phyloP scores from a whole-genome alignment of 2,113 vertebrate genomes.

The Pao palembangensis region DNA sequence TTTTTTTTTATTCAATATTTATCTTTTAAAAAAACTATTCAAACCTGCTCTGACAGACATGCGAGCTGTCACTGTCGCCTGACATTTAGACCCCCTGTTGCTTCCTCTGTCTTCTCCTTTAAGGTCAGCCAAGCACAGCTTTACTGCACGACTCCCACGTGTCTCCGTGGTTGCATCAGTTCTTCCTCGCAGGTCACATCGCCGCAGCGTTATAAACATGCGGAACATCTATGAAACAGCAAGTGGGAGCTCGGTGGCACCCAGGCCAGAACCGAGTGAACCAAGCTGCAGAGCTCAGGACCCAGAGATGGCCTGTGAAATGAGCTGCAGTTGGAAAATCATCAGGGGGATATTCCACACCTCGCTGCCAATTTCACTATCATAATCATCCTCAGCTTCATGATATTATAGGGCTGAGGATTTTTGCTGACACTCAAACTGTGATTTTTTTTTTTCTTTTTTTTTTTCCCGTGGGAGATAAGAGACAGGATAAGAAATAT shows the following conservation, averaged over 20 bases:
- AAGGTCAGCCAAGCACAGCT: slow-evolving; percentile 56
- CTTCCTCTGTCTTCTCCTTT: slow-evolving; percentile 49
- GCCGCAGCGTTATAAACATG: slow-evolving; percentile 38
- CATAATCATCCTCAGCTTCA: slow-evolving; percentile 53
- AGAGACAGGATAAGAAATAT: slow-evolving; percentile 40
- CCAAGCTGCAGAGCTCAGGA: slow-evolving; percentile 30
- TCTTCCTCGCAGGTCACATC: slow-evolving; percentile 48
- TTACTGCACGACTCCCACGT: slow-evolving; percentile 50
- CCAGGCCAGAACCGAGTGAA: no score
- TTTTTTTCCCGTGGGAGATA: slow-evolving; percentile 23
- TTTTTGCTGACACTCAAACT: slow-evolving; percentile 53
- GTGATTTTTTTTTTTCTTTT: slow-evolving; percentile 27
- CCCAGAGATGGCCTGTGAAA: slow-evolving; percentile 51
- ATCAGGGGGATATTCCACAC: slow-evolving; percentile 36
- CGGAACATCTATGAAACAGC: slow-evolving; percentile 47
- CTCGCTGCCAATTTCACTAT: slow-evolving; percentile 47
- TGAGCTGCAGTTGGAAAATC: slow-evolving; percentile 46
- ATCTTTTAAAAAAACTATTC: neutral
- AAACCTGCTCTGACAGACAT: slow-evolving; percentile 41
- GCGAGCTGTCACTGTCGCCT: slow-evolving; percentile 45
- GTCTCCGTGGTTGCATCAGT: slow-evolving; percentile 62
- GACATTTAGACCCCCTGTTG: slow-evolving; percentile 55
- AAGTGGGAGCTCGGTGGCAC: no score
- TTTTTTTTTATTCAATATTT: neutral
- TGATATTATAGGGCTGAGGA: slow-evolving; percentile 39